Percentiles rank a stretch among this genome's conserved stretches.
Evolutionary conservation across 2,888 invertebrate species (phyloP).

Genomic region (Ypsolopha sequella): DNA sequence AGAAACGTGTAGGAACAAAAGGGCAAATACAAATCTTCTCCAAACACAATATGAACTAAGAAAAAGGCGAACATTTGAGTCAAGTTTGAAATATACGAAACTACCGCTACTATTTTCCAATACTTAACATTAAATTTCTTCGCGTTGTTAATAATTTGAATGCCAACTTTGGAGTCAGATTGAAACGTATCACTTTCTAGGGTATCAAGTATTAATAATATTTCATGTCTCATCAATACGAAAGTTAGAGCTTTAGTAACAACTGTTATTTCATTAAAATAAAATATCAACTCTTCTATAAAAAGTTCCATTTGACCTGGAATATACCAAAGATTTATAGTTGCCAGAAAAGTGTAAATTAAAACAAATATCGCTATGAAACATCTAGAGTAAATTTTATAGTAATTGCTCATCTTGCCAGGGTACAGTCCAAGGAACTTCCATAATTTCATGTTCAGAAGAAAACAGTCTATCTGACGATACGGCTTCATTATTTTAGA

Average conservation of each 20-base stretch:
- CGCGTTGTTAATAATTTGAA: conserved; percentile 23
- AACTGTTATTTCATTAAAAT: conserved; percentile 28
- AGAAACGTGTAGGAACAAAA: conserved; percentile 35
- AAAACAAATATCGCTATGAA: neutral
- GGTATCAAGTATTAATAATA: conserved; percentile 20
- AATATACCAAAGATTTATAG: conserved; percentile 9
- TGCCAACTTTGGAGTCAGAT: conserved; percentile 19
- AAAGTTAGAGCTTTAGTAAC: conserved; percentile 33
- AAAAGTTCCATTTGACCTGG: conserved; percentile 22
- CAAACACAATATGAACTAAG: conserved; percentile 13
- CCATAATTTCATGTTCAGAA: conserved; percentile 4
- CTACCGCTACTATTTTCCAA: conserved; percentile 25
- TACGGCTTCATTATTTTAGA: too few species aligned
- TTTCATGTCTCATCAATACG: conserved; percentile 21
- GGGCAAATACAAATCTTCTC: conserved; percentile 19
- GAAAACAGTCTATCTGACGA: conserved; percentile 8
- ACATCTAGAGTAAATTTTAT: neutral
- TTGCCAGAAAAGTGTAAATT: conserved; percentile 1
- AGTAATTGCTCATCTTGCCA: neutral
- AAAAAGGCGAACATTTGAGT: conserved; percentile 11
- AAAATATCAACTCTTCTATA: conserved; percentile 37
- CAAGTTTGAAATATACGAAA: conserved; percentile 23
- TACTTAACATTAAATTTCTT: conserved; percentile 28
- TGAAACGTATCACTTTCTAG: conserved; percentile 36
- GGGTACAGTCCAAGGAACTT: conserved; percentile 5